Percentiles rank a stretch among this genome's conserved stretches.
Conservation (phyloP, 2,797 vertebrate species). For the Tragopan temminckii region DNA sequence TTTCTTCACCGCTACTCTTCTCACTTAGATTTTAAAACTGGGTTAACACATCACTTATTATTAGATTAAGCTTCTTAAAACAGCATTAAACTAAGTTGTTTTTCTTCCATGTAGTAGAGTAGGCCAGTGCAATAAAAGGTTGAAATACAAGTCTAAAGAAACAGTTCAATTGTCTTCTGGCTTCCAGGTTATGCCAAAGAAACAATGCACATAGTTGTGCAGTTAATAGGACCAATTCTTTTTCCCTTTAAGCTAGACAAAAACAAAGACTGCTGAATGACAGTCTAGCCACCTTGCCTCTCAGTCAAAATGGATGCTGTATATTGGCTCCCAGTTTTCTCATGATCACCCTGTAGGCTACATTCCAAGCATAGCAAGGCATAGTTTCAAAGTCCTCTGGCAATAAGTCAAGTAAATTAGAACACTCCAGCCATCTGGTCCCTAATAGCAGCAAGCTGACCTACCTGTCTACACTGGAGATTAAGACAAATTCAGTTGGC, state of each 20-base stretch:
- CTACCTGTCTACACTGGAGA: neutral
- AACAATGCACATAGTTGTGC: neutral
- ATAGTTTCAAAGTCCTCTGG: constrained; percentile 25
- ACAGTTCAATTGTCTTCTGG: neutral
- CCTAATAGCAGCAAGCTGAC: neutral
- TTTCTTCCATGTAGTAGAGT: neutral
- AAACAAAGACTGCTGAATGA: neutral
- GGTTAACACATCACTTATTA: neutral
- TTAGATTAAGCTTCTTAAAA: neutral
- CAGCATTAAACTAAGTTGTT: neutral
- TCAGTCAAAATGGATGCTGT: neutral
- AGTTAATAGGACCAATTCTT: neutral
- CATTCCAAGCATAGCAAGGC: constrained; percentile 33
- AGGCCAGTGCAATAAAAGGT: neutral
- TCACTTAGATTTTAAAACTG: neutral
- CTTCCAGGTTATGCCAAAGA: neutral
- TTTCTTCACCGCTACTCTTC: neutral
- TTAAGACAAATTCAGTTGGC: constrained; percentile 33
- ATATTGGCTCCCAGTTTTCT: neutral
- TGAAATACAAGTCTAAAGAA: neutral
- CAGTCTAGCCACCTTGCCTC: neutral
- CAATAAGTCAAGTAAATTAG: constrained; percentile 22
- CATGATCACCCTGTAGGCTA: neutral
- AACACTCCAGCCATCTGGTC: constrained; percentile 44
- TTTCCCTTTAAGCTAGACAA: neutral